phyloP scores from a whole-genome alignment of 2,113 vertebrate species.

The Pionites leucogaster region DNA sequence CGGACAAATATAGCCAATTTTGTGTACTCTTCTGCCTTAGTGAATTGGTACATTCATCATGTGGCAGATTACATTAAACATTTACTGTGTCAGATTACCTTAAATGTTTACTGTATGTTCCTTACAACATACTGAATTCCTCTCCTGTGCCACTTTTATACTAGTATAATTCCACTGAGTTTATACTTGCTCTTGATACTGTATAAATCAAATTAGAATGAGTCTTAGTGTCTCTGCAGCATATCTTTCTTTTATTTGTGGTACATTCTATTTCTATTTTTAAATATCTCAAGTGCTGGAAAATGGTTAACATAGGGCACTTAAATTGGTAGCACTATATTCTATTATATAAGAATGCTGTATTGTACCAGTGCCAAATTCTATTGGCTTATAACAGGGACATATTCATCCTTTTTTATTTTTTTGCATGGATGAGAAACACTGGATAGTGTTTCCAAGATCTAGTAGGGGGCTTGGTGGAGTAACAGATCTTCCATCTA shows the following conservation, averaged over 20 bases:
- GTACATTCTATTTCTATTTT: background rate
- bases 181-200: background rate
- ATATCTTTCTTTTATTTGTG: background rate
- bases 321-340: background rate
- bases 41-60: background rate
- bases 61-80: background rate
- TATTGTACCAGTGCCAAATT: background rate
- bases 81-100: background rate
- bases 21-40: background rate
- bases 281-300: background rate
- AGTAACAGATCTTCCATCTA: background rate
- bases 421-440: background rate
- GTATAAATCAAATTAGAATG: background rate
- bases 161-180: background rate
- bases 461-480: background rate
- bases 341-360: background rate
- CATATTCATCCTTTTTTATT: background rate
- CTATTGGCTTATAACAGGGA: background rate
- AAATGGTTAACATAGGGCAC: background rate
- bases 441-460: background rate
- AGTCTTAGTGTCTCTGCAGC: background rate
- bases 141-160: background rate
- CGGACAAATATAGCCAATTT: background rate
- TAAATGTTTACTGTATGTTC: background rate
- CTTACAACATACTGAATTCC: background rate